Evolutionary conservation across 1,140 invertebrate species (phyloP), one percentile per base, ranked within the genome.

Genomic region (Caenorhabditis inopinata): DNA sequence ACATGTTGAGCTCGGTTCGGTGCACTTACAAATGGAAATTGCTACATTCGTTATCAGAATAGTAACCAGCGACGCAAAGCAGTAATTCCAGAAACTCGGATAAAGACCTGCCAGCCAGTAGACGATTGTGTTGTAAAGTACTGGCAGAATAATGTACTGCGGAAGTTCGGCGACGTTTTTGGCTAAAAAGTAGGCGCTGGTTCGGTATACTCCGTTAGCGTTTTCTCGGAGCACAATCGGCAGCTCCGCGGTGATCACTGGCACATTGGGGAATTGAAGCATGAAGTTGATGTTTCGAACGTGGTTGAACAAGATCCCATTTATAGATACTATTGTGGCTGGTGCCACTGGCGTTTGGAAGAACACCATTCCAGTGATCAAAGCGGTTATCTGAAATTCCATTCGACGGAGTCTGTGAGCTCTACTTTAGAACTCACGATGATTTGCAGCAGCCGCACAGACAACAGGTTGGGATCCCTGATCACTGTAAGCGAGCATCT

Each of bases 281-380:
- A 89, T 84, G 68, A 87, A 84, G 78, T 85, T 85, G 86, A 89
- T 83, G 48, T 86, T 86, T 38, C 85, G 45, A 48, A 85, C 76
- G 4, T 75, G 93, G 76, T 96, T 92, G 87, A 96, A 97, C 27
- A 97, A 91, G 16, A 93, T 94, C 68, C 96, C 96, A 88, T 96
- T 97, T 78, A 97, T 95, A 88, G 97, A 97, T 92, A 94, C 94
- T 0, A 96, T 93, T 4, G 94, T 94, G 84, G 94, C 93, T 89
- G 96, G 93, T 85, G 94, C 92, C 38, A 94, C 86, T 84, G 92
- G 90, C 88, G 97, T 95, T 0, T 93, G 92, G 86, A 93, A 94
- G 89, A 95, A 98, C 76, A 98, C 93, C 4, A 95, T 88, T 6
- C 95, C 95, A 81, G 98, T 92, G 38, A 87, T 79, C 0, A 87